Percentiles rank a stretch among this genome's conserved stretches.
Evolutionary conservation across 2,113 vertebrate species (phyloP).

Genomic region (Manacus vitellinus): DNA sequence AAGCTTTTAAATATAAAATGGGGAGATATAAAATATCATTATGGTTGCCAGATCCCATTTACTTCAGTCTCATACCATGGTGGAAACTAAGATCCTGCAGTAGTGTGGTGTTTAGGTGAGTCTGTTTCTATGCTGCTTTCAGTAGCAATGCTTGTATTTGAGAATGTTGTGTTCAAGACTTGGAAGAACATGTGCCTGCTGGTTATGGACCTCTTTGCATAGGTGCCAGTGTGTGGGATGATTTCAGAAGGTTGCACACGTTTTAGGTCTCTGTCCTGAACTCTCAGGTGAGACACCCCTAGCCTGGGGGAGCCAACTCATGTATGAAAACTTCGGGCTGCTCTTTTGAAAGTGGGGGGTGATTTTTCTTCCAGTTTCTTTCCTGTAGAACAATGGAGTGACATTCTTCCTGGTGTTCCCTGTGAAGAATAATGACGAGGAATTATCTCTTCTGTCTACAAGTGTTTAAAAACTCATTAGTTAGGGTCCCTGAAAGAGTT

Average conservation of each 20-base stretch:
- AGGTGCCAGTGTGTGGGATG: neutral
- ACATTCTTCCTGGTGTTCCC: slow-evolving; percentile 39
- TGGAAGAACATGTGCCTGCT: neutral
- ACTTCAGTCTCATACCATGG: neutral
- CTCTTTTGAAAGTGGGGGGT: neutral
- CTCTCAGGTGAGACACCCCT: neutral
- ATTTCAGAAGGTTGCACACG: neutral
- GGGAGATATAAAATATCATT: neutral
- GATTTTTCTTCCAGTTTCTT: slow-evolving; percentile 38
- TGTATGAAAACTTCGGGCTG: neutral
- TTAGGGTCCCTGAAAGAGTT: slow-evolving; percentile 44
- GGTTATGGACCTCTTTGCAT: neutral
- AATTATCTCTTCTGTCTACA: slow-evolving; percentile 62
- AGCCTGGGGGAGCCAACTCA: neutral
- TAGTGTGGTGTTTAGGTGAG: rapidly evolving
- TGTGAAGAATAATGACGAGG: slow-evolving; percentile 51
- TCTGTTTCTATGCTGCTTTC: neutral
- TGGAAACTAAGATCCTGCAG: neutral
- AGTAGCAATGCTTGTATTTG: neutral
- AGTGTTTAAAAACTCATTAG: slow-evolving; percentile 62
- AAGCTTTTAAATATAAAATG: neutral
- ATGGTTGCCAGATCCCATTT: neutral
- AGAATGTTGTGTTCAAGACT: neutral
- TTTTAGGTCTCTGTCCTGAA: neutral
- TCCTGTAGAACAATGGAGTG: slow-evolving; percentile 41